Conservation (phyloP, 2,888 invertebrate genomes). For the Hypsopygia costalis region DNA sequence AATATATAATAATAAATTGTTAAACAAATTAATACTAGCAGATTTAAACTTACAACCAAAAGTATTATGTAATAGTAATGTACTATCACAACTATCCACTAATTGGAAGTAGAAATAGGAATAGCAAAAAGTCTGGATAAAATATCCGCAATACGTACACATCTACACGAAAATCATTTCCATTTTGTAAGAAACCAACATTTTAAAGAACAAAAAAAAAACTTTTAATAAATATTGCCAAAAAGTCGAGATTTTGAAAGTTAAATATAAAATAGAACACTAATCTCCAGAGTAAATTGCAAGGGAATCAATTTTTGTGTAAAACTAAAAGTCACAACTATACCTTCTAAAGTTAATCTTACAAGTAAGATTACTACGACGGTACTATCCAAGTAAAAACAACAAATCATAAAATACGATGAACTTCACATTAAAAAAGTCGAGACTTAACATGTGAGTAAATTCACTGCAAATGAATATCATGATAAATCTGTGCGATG, state of each 20-base stretch:
- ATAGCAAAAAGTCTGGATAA: slow-evolving; percentile 3
- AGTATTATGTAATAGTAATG: slow-evolving; percentile 38
- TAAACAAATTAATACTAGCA: slow-evolving; percentile 48
- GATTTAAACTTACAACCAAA: slow-evolving; percentile 40
- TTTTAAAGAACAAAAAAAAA: too few species aligned
- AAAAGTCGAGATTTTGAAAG: too few species aligned
- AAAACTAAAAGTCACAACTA: slow-evolving; percentile 30
- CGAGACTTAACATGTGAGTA: neutral
- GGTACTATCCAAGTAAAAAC: slow-evolving; percentile 52
- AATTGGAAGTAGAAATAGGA: slow-evolving; percentile 29
- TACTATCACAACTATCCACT: slow-evolving; percentile 37
- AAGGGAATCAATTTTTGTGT: neutral
- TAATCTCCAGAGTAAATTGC: too few species aligned
- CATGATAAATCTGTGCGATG: slow-evolving; percentile 1
- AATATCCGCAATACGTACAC: neutral
- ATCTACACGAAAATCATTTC: neutral
- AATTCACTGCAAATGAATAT: slow-evolving; percentile 2
- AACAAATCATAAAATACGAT: slow-evolving; percentile 29
- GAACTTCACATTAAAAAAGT: slow-evolving; percentile 20
- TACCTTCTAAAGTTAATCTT: slow-evolving; percentile 73
- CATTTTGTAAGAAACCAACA: too few species aligned
- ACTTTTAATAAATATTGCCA: too few species aligned
- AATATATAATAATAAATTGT: slow-evolving; percentile 45
- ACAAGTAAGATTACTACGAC: slow-evolving; percentile 65
- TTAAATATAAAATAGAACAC: too few species aligned